Base-by-base conservation (phyloP, 2,888 invertebrate genomes). In the Operophtera brumata region DNA sequence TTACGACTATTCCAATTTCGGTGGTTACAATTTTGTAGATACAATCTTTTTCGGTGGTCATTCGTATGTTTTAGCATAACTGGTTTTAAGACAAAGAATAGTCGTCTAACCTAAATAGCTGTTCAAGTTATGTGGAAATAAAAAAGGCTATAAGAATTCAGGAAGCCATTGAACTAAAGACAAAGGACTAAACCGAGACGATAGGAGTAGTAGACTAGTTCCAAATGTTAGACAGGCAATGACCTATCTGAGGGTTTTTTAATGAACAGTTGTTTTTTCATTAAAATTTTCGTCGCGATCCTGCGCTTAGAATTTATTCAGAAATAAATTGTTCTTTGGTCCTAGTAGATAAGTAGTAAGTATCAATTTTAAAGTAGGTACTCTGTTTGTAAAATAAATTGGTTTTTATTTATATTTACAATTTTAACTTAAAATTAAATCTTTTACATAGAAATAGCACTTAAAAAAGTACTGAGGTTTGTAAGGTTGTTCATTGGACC, bases 151-250 rank as follows among this genome's bases (percentile, higher is more conserved):
- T 42, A 45, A 32, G 46, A 45, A 53, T 42, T 49, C 48, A 61
- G 61, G 61, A 62, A 65, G 64, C 54, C 64, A 59, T 61, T 65
- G 59, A 65, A 62, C 61, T 61, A 57, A 50, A 54, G 62, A 65
- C 54, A 60, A 54, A 61, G 47, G 43, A 55, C 56, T 36, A 36
- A 58, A 41, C 12, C 4, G 0, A 39, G 25, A 30, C 9, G 40
- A 36, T 36, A 39, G 14, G 36, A 30, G 11, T 6, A 20, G 12
- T 26, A 10, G 39, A 46, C 46, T 47, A 40, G 46, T 44, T 47
- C 20, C 20, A 20, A 45, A 45, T 46, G 12, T 36, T 40, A 54
- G 37, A 44, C 53, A 40, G 26, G 25, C 36, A 57, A 43, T 40
- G 50, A 56, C 34, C 42, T 26, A 41, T 34, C 44, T 9, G 40